These are phyloP conservation scores for Lithobates pipiens DNA, from an alignment of 2,797 vertebrate genomes.

Conservation along the genomic window DNA sequence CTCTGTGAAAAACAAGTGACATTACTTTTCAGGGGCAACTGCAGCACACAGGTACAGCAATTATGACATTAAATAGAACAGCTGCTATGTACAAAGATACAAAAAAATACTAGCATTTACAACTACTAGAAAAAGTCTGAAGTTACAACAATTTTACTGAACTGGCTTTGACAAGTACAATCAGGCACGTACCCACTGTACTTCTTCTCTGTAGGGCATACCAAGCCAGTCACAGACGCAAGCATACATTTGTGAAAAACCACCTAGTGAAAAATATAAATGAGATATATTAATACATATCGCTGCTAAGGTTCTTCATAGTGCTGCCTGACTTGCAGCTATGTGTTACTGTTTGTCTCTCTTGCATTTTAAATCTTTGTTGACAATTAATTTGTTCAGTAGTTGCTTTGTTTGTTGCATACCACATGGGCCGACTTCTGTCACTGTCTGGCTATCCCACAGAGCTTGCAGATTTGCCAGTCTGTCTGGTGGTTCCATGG, in stretches of 20 bases:
- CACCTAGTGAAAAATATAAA: conserved; percentile 77
- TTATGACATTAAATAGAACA: too few relatives aligned
- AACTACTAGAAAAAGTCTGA: too few relatives aligned
- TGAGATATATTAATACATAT: neutral
- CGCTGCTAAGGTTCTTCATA: neutral
- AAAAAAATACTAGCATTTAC: too few relatives aligned
- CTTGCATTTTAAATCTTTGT: neutral
- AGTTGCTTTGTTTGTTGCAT: conserved; percentile 45
- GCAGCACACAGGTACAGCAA: too few relatives aligned
- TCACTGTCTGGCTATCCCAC: conserved; percentile 91
- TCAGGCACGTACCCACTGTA: conserved; percentile 90
- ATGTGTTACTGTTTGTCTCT: neutral
- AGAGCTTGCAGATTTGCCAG: conserved; percentile 84
- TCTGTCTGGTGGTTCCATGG: conserved; percentile 91
- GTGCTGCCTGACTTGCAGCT: neutral
- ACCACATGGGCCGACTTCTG: conserved; percentile 96
- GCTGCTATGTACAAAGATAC: too few relatives aligned
- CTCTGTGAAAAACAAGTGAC: too few relatives aligned
- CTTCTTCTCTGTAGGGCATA: conserved; percentile 92
- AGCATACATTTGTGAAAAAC: conserved; percentile 96
- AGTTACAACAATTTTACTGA: too few relatives aligned
- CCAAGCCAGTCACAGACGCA: conserved; percentile 97
- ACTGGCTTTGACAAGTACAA: neutral
- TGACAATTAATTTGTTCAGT: conserved; percentile 4
- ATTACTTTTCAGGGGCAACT: too few relatives aligned